phyloP scores from a whole-genome alignment of 2,113 vertebrate species.

The Cryptoleucopteryx plumbea region DNA sequence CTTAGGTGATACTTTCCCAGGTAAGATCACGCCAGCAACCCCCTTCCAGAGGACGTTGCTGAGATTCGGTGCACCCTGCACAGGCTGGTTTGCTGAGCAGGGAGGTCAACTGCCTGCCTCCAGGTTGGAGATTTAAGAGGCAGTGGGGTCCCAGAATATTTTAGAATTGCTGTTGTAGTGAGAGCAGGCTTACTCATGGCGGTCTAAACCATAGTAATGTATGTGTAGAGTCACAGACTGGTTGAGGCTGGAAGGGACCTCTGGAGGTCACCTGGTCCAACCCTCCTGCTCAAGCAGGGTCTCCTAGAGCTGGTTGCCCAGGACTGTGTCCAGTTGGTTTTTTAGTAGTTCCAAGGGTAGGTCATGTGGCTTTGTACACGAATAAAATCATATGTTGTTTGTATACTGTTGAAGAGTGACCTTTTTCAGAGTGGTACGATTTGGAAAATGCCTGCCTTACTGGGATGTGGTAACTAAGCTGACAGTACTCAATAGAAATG shows the following conservation, averaged over 20 bases:
- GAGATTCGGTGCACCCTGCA: rapidly evolving
- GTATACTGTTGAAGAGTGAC: neutral
- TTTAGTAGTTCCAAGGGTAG: neutral
- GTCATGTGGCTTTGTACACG: neutral
- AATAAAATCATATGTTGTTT: neutral
- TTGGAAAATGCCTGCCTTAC: neutral
- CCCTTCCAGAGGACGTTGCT: neutral
- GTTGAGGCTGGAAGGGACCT: neutral
- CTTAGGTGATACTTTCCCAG: neutral
- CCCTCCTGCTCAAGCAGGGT: neutral
- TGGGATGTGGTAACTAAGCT: neutral
- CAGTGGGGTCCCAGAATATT: neutral
- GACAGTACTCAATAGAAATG: neutral
- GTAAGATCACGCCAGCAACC: neutral
- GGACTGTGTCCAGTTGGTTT: neutral
- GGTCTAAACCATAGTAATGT: neutral
- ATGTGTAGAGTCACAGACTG: neutral
- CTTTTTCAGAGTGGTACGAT: neutral
- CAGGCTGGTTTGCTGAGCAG: neutral
- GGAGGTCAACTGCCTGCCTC: neutral
- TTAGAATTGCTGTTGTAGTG: neutral
- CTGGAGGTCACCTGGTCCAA: neutral
- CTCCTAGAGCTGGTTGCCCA: neutral
- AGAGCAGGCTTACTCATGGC: neutral
- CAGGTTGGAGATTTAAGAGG: neutral